phyloP scores from a whole-genome alignment of 1,140 invertebrate species.

The Drosophila rhopaloa region DNA sequence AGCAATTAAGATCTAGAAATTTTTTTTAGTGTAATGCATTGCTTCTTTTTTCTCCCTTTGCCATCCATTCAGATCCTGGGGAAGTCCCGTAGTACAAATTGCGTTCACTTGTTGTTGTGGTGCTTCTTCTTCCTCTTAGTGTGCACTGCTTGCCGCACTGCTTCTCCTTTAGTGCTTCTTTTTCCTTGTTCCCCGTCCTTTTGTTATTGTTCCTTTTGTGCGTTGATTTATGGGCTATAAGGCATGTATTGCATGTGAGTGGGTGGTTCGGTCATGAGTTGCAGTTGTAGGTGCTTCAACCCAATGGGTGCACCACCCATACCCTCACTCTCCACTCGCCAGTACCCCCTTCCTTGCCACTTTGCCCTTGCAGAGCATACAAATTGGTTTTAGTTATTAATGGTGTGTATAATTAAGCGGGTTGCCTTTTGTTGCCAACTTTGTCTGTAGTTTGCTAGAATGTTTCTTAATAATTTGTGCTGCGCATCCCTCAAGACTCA shows the following conservation, averaged over 20 bases:
- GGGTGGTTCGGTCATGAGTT: conserved; percentile 32
- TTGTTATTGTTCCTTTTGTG: conserved; percentile 63
- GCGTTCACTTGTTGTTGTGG: conserved; percentile 54
- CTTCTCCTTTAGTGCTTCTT: conserved; percentile 1
- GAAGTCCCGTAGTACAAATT: conserved; percentile 61
- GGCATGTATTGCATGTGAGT: conserved; percentile 34
- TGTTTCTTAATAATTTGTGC: conserved; percentile 82
- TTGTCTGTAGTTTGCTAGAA: conserved; percentile 78
- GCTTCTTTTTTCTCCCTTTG: not conserved
- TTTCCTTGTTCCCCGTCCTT: conserved; percentile 20
- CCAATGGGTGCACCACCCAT: not conserved
- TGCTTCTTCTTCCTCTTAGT: conserved; percentile 32
- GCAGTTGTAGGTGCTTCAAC: conserved; percentile 35
- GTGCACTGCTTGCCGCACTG: conserved; percentile 14
- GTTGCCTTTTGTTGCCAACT: conserved; percentile 79
- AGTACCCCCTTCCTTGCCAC: conserved; percentile 2
- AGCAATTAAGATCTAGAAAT: not conserved
- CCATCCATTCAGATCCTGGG: conserved; percentile 12
- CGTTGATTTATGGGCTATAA: conserved; percentile 70
- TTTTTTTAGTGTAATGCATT: not conserved
- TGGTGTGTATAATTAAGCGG: conserved; percentile 82
- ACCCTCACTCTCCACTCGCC: not conserved
- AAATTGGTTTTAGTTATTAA: conserved; percentile 83
- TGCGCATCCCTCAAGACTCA: conserved; percentile 52
- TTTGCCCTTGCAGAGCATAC: conserved; percentile 64